phyloP scores from a whole-genome alignment of 2,888 invertebrate species.

The Plagodis pulveraria region DNA sequence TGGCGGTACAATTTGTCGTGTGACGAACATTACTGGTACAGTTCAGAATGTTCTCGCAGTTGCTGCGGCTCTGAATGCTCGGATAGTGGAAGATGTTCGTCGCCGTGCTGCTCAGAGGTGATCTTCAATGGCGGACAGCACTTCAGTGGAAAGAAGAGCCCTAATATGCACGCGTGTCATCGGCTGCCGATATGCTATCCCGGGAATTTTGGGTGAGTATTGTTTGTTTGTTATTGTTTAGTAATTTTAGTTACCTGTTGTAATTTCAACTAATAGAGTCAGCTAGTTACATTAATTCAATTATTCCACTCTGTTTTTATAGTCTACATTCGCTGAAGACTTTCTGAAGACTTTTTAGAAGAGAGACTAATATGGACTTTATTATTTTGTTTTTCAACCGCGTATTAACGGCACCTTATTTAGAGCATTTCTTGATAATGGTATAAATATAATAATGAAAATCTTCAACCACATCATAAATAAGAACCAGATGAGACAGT shows the following conservation, averaged over 20 bases:
- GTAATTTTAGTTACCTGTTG: background rate
- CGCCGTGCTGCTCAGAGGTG: constrained; percentile 81
- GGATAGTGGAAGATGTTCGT: constrained; percentile 77
- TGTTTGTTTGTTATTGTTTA: background rate
- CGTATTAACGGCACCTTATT: too few relatives aligned
- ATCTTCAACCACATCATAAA: too few relatives aligned
- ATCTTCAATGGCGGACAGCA: constrained; percentile 82
- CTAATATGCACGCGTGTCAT: constrained; percentile 62
- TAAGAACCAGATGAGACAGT: too few relatives aligned
- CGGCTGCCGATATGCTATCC: constrained; percentile 70
- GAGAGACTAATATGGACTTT: too few relatives aligned
- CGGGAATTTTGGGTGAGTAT: constrained; percentile 76
- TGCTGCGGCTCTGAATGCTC: constrained; percentile 69
- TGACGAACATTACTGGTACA: constrained; percentile 65
- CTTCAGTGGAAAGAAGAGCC: constrained; percentile 66
- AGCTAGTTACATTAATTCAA: too few relatives aligned
- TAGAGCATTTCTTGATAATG: too few relatives aligned
- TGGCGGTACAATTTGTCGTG: constrained; percentile 68
- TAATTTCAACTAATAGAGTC: too few relatives aligned
- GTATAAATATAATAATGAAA: too few relatives aligned
- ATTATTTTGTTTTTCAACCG: too few relatives aligned
- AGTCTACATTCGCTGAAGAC: too few relatives aligned
- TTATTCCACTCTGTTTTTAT: too few relatives aligned
- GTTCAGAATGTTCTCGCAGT: constrained; percentile 60
- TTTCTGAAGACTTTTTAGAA: too few relatives aligned